Evolutionary conservation across 2,113 vertebrate species (phyloP), one percentile per base, ranked within the genome.

Genomic region (Pseudorasbora parva): DNA sequence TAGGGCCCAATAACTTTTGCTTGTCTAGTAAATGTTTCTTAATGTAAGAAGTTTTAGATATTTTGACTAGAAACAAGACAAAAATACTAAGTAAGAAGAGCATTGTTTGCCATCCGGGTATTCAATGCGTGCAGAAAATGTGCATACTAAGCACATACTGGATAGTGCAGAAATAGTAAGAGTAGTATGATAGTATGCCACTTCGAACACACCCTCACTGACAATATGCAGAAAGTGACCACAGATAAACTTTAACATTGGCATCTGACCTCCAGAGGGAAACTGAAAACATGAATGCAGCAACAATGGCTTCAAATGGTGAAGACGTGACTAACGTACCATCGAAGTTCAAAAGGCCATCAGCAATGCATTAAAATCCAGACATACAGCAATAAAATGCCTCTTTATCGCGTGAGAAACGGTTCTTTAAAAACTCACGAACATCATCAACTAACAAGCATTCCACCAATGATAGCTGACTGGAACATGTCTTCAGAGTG

Each of bases 241-340:
- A 80, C 33, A 82, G 69, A 54, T 41, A 45, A 83, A 51, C 74
- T 82, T 86, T 54, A 86, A 43, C 80, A 72, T n/a, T 78, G 56
- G 51, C 54, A 69, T 57, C 12, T 69, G 51, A 71, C 59, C 49
- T 76, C 41, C 12, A 23, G n/a, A 59, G 43, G 30, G 21, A 60
- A 14, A 76, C 37, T 71, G 66, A 75, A 82, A 47, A 47, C 51
- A 66, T 47, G 10, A 45, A 8, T 27, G 37, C 4, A 8, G 45
- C 73, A 69, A 60, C 37, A 81, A 76, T 56, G 51, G 9, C 49
- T 78, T 69, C 27, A 68, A 62, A 27, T 60, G 12, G 54, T 66
- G 69, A 72, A 84, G 27, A 76, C 15, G 15, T 80, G 57, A 51
- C 43, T 23, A 37, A 78, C 23, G n/a, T 30, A 66, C 23, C 27